A percentile compares a stretch with the other conserved stretches of the same genome.
phyloP scores from a whole-genome alignment of 1,140 invertebrate genomes.

The Lysiphlebus fabarum region DNA sequence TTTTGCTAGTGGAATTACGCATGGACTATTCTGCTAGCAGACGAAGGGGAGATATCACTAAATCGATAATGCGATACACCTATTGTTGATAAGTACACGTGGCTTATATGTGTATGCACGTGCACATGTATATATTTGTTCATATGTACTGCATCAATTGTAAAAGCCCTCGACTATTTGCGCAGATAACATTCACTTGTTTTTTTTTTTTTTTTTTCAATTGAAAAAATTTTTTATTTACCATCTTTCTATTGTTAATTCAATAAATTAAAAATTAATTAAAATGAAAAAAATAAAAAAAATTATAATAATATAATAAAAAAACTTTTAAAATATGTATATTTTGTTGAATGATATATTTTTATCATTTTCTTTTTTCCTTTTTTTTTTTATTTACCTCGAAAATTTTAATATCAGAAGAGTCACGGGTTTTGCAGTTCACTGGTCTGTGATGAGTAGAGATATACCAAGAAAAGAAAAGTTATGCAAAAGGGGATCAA shows the following conservation, averaged over 20 bases:
- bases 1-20: conserved; percentile 20
- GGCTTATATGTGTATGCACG: not conserved
- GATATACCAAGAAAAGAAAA: no score
- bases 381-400: conserved; percentile 6
- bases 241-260: not conserved
- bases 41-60: conserved; percentile 14
- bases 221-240: conserved; percentile 15
- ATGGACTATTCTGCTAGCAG: conserved; percentile 17
- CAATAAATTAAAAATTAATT: no score
- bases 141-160: conserved; percentile 20
- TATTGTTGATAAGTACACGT: not conserved
- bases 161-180: conserved; percentile 31
- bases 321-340: no score
- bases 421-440: conserved; percentile 17
- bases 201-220: no score
- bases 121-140: not conserved
- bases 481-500: no score
- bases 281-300: no score
- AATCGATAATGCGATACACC: conserved; percentile 26
- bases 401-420: conserved; percentile 26
- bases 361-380: not conserved
- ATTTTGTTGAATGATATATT: not conserved
- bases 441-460: conserved; percentile 10
- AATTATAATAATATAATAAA: no score
- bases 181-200: conserved; percentile 30